A percentile compares a stretch with the other conserved stretches of the same genome.
Evolutionary conservation across 2,888 invertebrate species (phyloP).

Genomic region (Drosophila prostipennis): DNA sequence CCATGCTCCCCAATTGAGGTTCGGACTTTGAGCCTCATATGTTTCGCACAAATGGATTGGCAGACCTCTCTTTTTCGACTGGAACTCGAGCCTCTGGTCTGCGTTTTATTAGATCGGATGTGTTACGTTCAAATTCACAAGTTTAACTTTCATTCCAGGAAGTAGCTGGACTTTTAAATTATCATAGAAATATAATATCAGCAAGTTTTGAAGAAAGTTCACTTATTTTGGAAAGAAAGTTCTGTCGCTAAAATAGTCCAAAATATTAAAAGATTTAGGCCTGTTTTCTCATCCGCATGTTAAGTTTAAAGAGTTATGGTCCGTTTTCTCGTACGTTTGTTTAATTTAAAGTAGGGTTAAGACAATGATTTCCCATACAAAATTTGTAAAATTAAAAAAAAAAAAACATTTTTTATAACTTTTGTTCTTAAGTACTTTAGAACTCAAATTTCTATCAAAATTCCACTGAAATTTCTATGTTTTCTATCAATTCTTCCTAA

Average conservation of each 20-base stretch:
- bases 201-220: too few species aligned
- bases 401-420: too few species aligned
- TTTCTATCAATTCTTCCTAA: neutral
- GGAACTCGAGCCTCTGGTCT: neutral
- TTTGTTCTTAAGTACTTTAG: neutral
- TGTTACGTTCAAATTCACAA: neutral
- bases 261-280: too few species aligned
- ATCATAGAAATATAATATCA: too few species aligned
- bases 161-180: neutral
- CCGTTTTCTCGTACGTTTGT: too few species aligned
- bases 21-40: slow-evolving; percentile 36
- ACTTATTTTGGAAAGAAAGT: too few species aligned
- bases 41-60: slow-evolving; percentile 7
- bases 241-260: too few species aligned
- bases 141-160: slow-evolving; percentile 8
- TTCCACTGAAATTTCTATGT: neutral
- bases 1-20: slow-evolving; percentile 33
- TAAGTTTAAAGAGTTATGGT: too few species aligned
- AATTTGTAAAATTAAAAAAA: too few species aligned
- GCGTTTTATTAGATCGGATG: slow-evolving; percentile 4
- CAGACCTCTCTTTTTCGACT: slow-evolving; percentile 21
- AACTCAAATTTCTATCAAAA: neutral
- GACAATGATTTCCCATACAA: too few species aligned
- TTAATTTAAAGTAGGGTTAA: too few species aligned
- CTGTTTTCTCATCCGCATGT: too few species aligned